These are phyloP conservation scores for Sialis lutaria DNA, from an alignment of 2,888 invertebrate species.

Conservation along the genomic window DNA sequence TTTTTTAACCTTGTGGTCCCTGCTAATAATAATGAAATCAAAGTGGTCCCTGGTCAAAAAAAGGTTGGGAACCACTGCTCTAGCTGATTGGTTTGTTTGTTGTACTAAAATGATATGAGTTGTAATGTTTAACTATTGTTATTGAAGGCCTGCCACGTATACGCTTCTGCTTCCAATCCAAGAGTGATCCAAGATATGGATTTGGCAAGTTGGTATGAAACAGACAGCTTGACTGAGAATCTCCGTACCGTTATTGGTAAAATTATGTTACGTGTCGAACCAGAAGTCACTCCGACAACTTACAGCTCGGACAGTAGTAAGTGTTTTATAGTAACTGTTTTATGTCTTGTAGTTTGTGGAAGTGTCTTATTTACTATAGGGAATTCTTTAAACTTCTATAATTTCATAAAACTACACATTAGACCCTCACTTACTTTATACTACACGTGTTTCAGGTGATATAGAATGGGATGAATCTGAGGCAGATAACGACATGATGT, in stretches of 20 bases:
- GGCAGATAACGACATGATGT: slow-evolving; percentile 31
- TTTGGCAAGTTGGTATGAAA: slow-evolving; percentile 47
- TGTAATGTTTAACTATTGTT: background rate
- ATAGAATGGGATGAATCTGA: slow-evolving; percentile 61
- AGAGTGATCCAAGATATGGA: slow-evolving; percentile 34
- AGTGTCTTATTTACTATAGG: no score
- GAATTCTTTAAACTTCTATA: no score
- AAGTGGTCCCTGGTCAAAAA: no score
- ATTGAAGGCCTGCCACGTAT: slow-evolving; percentile 3
- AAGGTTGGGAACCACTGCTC: no score
- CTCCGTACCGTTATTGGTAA: slow-evolving; percentile 47
- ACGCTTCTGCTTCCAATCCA: slow-evolving; percentile 13
- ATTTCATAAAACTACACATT: no score
- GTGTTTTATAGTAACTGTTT: no score
- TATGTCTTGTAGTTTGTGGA: no score
- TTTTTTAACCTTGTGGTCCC: no score
- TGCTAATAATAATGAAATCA: no score
- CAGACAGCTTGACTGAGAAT: slow-evolving; percentile 59
- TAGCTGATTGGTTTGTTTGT: no score
- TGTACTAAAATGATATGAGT: background rate
- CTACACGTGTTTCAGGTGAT: slow-evolving; percentile 34
- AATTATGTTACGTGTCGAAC: slow-evolving; percentile 40
- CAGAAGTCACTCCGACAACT: slow-evolving; percentile 33
- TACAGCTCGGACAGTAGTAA: slow-evolving; percentile 52
- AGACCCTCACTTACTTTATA: background rate